Evolutionary conservation across 2,797 vertebrate genomes (phyloP).

Genomic region (Epinephelus malabaricus): DNA sequence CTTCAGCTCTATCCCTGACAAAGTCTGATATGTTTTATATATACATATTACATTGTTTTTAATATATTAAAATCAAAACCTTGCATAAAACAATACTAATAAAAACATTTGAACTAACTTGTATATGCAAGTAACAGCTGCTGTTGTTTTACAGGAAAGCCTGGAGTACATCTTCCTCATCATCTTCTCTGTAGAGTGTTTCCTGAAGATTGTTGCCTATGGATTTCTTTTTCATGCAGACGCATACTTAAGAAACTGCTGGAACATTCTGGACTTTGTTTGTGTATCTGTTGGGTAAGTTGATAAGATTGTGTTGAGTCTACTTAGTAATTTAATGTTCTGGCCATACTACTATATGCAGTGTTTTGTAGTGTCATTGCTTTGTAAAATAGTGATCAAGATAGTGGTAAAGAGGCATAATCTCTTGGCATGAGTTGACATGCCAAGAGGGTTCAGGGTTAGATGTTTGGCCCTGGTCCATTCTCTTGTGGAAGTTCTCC

Average conservation of each 20-base stretch:
- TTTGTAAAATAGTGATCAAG: background rate
- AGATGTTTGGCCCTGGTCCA: background rate
- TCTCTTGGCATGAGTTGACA: too few relatives aligned
- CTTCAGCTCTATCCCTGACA: background rate
- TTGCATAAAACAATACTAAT: background rate
- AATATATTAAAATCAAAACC: background rate
- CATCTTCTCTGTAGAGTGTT: slow-evolving; percentile 93
- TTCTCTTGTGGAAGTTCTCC: background rate
- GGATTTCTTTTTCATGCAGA: slow-evolving; percentile 94
- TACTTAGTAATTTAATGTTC: too few relatives aligned
- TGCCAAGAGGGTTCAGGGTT: background rate
- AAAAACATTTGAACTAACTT: background rate
- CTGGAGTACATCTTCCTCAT: slow-evolving; percentile 95
- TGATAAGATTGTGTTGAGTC: background rate
- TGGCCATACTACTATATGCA: too few relatives aligned
- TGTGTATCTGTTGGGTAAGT: slow-evolving; percentile 94
- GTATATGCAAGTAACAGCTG: background rate
- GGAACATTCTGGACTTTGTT: slow-evolving; percentile 95
- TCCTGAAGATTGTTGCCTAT: slow-evolving; percentile 94
- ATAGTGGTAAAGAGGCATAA: background rate
- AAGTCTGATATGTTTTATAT: background rate
- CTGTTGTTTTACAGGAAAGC: slow-evolving; percentile 88
- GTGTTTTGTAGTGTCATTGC: background rate
- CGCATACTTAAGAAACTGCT: slow-evolving; percentile 93
- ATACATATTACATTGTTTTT: background rate